Percentiles rank a stretch among this genome's conserved stretches.
Conservation (phyloP, 2,113 vertebrate genomes). For the Cacatua alba region DNA sequence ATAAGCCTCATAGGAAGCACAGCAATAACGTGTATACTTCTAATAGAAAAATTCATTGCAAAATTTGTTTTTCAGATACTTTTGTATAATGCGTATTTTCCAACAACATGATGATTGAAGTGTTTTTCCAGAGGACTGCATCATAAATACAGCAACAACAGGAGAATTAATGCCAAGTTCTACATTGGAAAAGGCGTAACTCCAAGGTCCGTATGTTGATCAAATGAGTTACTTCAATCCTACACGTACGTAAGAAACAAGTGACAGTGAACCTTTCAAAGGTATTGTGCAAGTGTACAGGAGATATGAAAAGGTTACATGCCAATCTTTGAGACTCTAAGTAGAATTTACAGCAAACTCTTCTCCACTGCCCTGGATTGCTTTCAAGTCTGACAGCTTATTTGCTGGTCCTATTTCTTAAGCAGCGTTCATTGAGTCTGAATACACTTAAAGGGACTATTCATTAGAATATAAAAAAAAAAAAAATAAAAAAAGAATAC, state of each 20-base stretch:
- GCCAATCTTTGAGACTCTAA: background rate
- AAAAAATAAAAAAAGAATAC: background rate
- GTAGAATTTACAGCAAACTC: background rate
- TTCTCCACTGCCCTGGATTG: background rate
- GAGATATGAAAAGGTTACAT: background rate
- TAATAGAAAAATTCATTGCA: background rate
- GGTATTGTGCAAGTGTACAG: background rate
- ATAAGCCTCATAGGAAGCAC: background rate
- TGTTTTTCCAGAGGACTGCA: background rate
- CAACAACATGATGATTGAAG: background rate
- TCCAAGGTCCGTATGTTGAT: background rate
- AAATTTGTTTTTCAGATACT: background rate
- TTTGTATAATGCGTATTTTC: background rate
- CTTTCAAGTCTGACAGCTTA: background rate
- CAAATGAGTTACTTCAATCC: background rate
- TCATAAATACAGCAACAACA: background rate
- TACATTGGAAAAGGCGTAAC: background rate
- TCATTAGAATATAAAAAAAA: background rate
- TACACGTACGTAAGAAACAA: rapidly evolving
- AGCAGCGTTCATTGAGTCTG: background rate
- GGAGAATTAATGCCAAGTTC: background rate
- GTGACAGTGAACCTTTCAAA: background rate
- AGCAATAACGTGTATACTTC: background rate
- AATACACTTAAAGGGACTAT: background rate
- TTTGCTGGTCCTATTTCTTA: background rate